phyloP scores from a whole-genome alignment of 2,888 invertebrate species.

The Drymonia ruficornis region DNA sequence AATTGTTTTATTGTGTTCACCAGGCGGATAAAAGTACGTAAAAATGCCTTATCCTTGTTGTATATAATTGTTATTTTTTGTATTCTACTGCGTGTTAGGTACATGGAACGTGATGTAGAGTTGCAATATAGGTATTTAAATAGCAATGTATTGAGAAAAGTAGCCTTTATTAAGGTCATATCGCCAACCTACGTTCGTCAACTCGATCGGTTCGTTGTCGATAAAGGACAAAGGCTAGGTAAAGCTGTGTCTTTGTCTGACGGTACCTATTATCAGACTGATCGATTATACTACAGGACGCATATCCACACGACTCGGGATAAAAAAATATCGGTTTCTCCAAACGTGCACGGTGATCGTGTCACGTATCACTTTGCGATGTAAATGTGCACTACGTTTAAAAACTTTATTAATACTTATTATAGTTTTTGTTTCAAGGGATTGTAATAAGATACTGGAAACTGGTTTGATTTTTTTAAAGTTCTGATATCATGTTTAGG shows the following conservation, averaged over 20 bases:
- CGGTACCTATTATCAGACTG: neutral
- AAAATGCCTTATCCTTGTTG: no score
- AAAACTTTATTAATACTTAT: constrained; percentile 2
- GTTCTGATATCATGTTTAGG: neutral
- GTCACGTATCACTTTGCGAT: constrained; percentile 4
- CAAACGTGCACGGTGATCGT: neutral
- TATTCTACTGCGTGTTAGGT: no score
- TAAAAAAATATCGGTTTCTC: constrained; percentile 1
- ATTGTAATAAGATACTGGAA: neutral
- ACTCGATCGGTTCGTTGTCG: constrained; percentile 21
- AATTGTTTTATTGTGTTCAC: no score
- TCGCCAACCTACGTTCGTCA: constrained; percentile 29
- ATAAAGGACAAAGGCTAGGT: constrained; percentile 28
- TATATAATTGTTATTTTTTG: no score
- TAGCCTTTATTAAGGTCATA: constrained; percentile 30
- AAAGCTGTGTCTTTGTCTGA: constrained; percentile 18
- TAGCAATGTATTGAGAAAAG: constrained; percentile 29
- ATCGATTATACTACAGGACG: constrained; percentile 4
- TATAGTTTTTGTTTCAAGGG: neutral
- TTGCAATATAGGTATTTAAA: constrained; percentile 1
- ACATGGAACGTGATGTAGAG: constrained; percentile 6
- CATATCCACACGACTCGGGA: constrained; percentile 1
- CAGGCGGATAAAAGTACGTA: no score
- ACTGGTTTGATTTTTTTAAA: neutral
- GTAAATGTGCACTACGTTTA: neutral